Conservation (phyloP, 2,113 vertebrate species). For the Cardinalis cardinalis region DNA sequence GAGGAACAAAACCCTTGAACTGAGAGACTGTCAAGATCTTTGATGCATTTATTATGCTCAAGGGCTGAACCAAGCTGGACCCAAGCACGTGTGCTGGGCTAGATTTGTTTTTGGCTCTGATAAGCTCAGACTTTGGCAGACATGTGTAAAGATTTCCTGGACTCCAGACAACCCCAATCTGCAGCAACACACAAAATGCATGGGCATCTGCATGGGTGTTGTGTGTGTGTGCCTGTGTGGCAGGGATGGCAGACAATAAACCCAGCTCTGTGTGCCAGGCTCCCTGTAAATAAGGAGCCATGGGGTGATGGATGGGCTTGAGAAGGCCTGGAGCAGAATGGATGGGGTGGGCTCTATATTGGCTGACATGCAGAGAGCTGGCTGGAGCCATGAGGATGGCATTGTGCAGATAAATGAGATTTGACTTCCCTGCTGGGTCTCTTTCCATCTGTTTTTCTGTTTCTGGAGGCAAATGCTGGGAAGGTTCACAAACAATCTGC, state of each 20-base stretch:
- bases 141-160: not conserved
- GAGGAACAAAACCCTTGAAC: not conserved
- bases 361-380: constrained; percentile 26
- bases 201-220: not conserved
- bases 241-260: not conserved
- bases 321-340: constrained; percentile 47
- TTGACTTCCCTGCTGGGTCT: constrained; percentile 54
- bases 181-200: not conserved
- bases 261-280: constrained; percentile 15
- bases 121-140: constrained; percentile 2
- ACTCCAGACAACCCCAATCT: not conserved
- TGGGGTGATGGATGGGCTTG: constrained; percentile 57
- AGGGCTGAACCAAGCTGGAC: not conserved
- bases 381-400: constrained; percentile 43
- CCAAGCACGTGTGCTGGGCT: not conserved
- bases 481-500: constrained; percentile 22
- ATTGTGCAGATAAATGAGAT: constrained; percentile 70
- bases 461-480: constrained; percentile 18
- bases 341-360: not conserved
- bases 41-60: not conserved
- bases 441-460: constrained; percentile 67
- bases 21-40: not conserved
- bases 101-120: constrained; percentile 10
- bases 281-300: not conserved
- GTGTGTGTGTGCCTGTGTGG: not conserved